Base-by-base conservation (phyloP, 2,797 vertebrate genomes). In the Lepus oiostolus region DNA sequence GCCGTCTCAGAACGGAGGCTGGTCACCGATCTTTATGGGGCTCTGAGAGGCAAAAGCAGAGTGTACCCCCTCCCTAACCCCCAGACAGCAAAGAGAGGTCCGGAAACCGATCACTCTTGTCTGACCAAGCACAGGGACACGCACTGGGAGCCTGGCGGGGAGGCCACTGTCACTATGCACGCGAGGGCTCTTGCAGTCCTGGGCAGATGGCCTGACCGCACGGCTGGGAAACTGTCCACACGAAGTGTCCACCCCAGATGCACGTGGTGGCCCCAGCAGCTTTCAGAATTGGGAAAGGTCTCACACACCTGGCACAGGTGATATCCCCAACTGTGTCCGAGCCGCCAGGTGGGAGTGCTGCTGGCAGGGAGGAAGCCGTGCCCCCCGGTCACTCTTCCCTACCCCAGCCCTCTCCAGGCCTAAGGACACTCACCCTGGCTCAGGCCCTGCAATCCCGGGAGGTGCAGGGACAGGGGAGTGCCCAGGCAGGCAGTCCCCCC, bases 141-240 rank as follows among this genome's bases (percentile, higher is more conserved):
- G 58, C 12, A 63, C 9, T 42, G 10, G 81, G 63, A 16, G 76
- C 35, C 89, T 10, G 22, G 28, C 5, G 92, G 50, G 58, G 12
- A 30, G 19, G 52, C 63, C 5, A 38, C 38, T 0, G 63, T n/a
- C 67, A 77, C 1, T 1, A 28, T 13, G n/a, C 50, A 62, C 3
- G 0, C 14, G 42, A 68, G 38, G 81, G 32, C 35, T 4, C 80
- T 60, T 32, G 24, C 14, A 30, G 52, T 0, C 5, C 32, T 0
- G 1, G 28, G 28, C 1, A 8, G 52, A 13, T 2, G 9, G 70
- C 65, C 77, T 60, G 74, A n/a, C 68, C 0, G 1, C 12, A 8
- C 35, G 5, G 3, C 76, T 0, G 0, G 42, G 52, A 24, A 77
- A 62, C 4, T 0, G 21, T 7, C 70, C 65, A 32, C 0, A 0